These are phyloP conservation scores for Drosophila nigricruria DNA, from an alignment of 2,888 invertebrate genomes.

Conservation along the genomic window DNA sequence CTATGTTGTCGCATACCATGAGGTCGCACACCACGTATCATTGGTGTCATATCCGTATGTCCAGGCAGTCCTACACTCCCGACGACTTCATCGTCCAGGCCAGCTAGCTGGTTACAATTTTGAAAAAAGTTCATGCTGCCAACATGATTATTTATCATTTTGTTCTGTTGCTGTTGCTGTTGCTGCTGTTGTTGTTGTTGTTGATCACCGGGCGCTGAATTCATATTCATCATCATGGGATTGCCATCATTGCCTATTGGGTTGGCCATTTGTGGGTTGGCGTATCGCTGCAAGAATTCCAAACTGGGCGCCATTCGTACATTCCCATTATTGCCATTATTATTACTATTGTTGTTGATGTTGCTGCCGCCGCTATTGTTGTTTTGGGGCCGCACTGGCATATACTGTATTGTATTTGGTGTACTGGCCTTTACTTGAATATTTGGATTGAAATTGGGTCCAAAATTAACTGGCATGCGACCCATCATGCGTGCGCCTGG, in stretches of 20 bases:
- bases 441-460: slow-evolving; percentile 88
- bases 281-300: slow-evolving; percentile 95
- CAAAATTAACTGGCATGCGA: slow-evolving; percentile 87
- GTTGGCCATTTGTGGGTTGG: slow-evolving; percentile 89
- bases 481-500: slow-evolving; percentile 88
- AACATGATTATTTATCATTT: slow-evolving; percentile 51
- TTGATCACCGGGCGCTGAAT: slow-evolving; percentile 56
- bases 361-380: slow-evolving; percentile 67
- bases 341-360: slow-evolving; percentile 86
- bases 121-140: slow-evolving; percentile 81
- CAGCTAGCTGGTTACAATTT: slow-evolving; percentile 83
- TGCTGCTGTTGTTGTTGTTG: slow-evolving; percentile 32
- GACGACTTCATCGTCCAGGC: slow-evolving; percentile 76
- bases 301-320: slow-evolving; percentile 94
- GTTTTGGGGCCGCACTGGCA: slow-evolving; percentile 96
- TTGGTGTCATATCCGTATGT: slow-evolving; percentile 77
- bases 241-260: slow-evolving; percentile 42
- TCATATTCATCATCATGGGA: slow-evolving; percentile 53
- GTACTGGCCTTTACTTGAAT: slow-evolving; percentile 98
- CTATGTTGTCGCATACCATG: slow-evolving; percentile 86
- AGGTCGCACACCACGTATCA: slow-evolving; percentile 86
- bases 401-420: slow-evolving; percentile 98
- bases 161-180: slow-evolving; percentile 45
- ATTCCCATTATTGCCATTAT: slow-evolving; percentile 86
- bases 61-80: slow-evolving; percentile 52